Base-by-base conservation (phyloP, 2,113 vertebrate genomes). In the Mustela lutreola region DNA sequence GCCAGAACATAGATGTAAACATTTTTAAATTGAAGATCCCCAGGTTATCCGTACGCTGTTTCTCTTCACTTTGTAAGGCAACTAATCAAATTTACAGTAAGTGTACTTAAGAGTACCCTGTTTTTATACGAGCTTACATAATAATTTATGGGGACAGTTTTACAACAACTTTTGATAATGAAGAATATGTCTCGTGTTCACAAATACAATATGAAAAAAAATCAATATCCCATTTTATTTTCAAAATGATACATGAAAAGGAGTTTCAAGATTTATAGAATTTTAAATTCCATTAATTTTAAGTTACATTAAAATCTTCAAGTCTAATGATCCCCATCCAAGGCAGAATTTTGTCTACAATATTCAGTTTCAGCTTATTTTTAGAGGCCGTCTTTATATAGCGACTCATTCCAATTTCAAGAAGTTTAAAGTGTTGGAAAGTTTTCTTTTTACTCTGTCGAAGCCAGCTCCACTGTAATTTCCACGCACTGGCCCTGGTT, bases 191-290 rank as follows among this genome's bases (percentile, higher is more conserved):
- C 94, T 93, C 62, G 89, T 18, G 8, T 33, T 85, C 78, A 91
- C 31, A 95, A 96, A 94, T 63, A 82, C 31, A 80, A 65, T 84
- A 84, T 80, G 19, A 60, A 89, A 94, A 94, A 56, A 96, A 95
- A 97, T 96, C 82, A 89, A 97, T 96, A 91, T 71, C 58, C 58
- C 81, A 85, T 96, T 93, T 93, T 94, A 73, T 91, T 93, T 96
- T 89, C 78, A 88, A 86, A 94, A 16, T 91, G 89, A 56, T 89
- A 76, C 65, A 82, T 85, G 71, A 60, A 56, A 80, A 82, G 67
- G 45, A 81, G 28, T 71, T 89, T 93, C 26, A 81, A 28, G 58
- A 93, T 75, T 78, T 67, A 91, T 16, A 81, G 86, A 88, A 96
- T 89, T 94, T 88, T 78, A 87, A 95, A 91, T 95, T 95, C 31